Percentiles rank a stretch among this genome's conserved stretches.
Conservation (phyloP, 1,140 invertebrate genomes). For the Galleria mellonella region DNA sequence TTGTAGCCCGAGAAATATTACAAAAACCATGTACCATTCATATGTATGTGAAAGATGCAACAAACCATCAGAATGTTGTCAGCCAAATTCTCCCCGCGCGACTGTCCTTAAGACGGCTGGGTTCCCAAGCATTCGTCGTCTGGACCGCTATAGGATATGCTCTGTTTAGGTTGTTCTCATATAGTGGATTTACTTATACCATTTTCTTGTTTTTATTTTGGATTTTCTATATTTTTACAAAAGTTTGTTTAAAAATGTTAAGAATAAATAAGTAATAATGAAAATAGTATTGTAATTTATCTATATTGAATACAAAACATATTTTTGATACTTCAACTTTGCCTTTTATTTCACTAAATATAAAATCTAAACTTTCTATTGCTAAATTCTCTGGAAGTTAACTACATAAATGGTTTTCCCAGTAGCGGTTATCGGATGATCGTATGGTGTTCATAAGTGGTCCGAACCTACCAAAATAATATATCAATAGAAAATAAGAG, state of each 20-base stretch:
- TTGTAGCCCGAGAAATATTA: constrained; percentile 78
- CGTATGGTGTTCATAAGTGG: too few species aligned
- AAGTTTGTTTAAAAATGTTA: constrained; percentile 46
- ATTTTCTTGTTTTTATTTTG: constrained; percentile 37
- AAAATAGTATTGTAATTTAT: constrained; percentile 21
- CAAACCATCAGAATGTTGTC: constrained; percentile 73
- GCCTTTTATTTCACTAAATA: too few species aligned
- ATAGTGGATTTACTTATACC: constrained; percentile 40
- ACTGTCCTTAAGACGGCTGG: constrained; percentile 80
- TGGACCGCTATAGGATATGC: constrained; percentile 47
- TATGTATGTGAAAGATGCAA: constrained; percentile 75
- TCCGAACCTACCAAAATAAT: too few species aligned
- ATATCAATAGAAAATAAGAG: too few species aligned
- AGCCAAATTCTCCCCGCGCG: constrained; percentile 78
- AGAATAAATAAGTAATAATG: constrained; percentile 28
- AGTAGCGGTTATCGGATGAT: too few species aligned
- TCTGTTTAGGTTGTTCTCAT: constrained; percentile 43
- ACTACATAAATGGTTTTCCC: too few species aligned
- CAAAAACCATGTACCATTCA: constrained; percentile 77
- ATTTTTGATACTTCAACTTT: constrained; percentile 14
- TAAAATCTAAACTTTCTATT: too few species aligned
- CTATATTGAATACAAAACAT: constrained; percentile 14
- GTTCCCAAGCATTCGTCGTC: constrained; percentile 77
- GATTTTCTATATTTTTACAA: constrained; percentile 33
- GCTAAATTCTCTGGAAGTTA: too few species aligned